Evolutionary conservation across 2,797 vertebrate species (phyloP).

Genomic region (Hypotaenidia philippensis): DNA sequence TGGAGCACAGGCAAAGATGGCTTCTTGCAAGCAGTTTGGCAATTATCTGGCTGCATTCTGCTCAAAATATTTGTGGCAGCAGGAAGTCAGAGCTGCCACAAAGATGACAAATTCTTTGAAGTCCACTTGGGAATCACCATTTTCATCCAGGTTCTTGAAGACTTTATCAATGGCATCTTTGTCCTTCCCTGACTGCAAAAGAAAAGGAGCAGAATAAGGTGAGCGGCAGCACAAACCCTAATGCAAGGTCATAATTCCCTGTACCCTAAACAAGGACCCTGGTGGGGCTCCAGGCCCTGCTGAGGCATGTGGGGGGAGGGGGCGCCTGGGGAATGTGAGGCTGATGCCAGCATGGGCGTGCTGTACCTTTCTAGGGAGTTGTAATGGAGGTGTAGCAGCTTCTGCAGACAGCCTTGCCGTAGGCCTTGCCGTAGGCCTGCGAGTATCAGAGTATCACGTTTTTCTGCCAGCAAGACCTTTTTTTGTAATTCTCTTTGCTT

Average conservation of each 20-base stretch:
- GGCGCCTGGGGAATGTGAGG: rapidly evolving
- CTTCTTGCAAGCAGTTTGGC: not conserved
- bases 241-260: rapidly evolving
- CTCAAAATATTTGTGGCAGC: slow-evolving; percentile 68
- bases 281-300: not conserved
- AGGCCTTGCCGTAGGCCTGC: not conserved
- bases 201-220: not conserved
- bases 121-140: slow-evolving; percentile 78
- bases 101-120: slow-evolving; percentile 83
- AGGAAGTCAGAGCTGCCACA: slow-evolving; percentile 68
- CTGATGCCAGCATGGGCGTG: rapidly evolving
- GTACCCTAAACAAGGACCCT: rapidly evolving
- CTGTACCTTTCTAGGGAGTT: not conserved
- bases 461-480: not conserved
- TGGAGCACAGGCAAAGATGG: not conserved
- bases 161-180: slow-evolving; percentile 58
- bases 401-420: rapidly evolving
- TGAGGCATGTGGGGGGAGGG: no score
- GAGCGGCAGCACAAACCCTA: not conserved
- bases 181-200: slow-evolving; percentile 70
- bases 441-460: not conserved
- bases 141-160: slow-evolving; percentile 78
- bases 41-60: not conserved
- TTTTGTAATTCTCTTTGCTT: not conserved
- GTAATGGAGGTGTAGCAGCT: not conserved